These are phyloP conservation scores for Apodemus speciosus DNA, from an alignment of 2,113 vertebrate genomes.

Conservation along the genomic window DNA sequence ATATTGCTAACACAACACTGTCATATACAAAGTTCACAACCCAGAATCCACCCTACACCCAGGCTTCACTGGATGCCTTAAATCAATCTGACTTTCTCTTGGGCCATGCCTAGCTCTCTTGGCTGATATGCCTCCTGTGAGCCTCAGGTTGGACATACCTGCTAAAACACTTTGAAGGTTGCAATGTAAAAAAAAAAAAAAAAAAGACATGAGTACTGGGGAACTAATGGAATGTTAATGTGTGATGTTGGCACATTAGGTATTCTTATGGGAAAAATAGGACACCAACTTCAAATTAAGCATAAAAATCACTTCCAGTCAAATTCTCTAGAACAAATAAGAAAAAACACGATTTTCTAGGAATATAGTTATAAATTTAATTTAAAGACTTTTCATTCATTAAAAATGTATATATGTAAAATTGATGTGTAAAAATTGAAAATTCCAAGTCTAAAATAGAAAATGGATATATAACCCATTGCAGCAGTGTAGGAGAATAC, in stretches of 20 bases:
- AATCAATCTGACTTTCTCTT: not conserved
- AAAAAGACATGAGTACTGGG: not conserved
- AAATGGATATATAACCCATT: not conserved
- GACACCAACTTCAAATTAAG: not conserved
- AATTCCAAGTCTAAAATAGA: not conserved
- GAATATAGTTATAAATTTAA: not conserved
- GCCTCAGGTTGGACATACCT: not conserved
- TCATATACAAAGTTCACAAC: not conserved
- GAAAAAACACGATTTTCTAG: not conserved
- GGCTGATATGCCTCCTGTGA: not conserved
- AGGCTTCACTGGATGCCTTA: not conserved
- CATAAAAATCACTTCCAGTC: conserved; percentile 2
- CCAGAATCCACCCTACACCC: not conserved
- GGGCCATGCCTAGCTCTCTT: not conserved
- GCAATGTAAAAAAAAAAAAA: not conserved
- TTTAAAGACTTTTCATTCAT: not conserved
- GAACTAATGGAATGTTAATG: not conserved
- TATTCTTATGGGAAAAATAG: not conserved
- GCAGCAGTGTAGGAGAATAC: too few species aligned
- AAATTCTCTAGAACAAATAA: conserved; percentile 24
- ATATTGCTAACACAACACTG: not conserved
- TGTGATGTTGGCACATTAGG: not conserved
- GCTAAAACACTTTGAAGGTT: not conserved
- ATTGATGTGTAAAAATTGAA: not conserved
- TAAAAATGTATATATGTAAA: not conserved